Evolutionary conservation across 2,797 vertebrate genomes (phyloP), one percentile per base, ranked within the genome.

Genomic region (Hippoglossus hippoglossus): DNA sequence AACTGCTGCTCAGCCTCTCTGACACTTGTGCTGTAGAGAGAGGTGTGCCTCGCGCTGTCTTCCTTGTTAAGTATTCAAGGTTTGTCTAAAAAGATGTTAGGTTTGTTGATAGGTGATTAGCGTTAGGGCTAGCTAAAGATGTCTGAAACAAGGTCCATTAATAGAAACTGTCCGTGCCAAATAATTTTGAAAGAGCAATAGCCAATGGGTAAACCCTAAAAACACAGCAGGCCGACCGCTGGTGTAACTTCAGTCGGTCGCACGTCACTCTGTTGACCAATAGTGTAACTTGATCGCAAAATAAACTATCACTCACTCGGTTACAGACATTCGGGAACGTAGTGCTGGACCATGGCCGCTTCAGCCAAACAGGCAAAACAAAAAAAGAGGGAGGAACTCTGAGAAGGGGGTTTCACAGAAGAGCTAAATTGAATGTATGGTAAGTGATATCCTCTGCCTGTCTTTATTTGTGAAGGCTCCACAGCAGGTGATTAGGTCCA

Each of bases 351-450:
- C 34, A 59, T 25, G 21, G n/a, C 22, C 22, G 12, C 57, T 25
- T 13, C 36, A 41, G 57, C 57, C 24, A 63, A 0, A 28, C 2
- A 49, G 22, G 3, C 41, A 44, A 47, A 44, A 26, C 24, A 18
- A 58, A 18, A 16, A 39, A 31, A 5, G 1, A 13, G 10, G 15
- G 3, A 36, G n/a, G 41, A 31, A 16, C 74, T 88, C 82, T 55
- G 50, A 66, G 76, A 90, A 86, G 57, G 13, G 41, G 44, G 31
- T 70, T 87, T 88, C 84, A 78, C 39, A 77, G 87, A 82, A 87
- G 74, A 80, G 82, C 84, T 89, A 88, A 71, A 88, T 82, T 80
- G 13, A 82, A 86, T 76, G 74, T 88, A 88, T 86, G 74, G 82
- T 83, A 87, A 92, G 58, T 15, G 85, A 90, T 62, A 86, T 64